Evolutionary conservation across 2,797 vertebrate genomes (phyloP).

Genomic region (Sebastes matsubarae): DNA sequence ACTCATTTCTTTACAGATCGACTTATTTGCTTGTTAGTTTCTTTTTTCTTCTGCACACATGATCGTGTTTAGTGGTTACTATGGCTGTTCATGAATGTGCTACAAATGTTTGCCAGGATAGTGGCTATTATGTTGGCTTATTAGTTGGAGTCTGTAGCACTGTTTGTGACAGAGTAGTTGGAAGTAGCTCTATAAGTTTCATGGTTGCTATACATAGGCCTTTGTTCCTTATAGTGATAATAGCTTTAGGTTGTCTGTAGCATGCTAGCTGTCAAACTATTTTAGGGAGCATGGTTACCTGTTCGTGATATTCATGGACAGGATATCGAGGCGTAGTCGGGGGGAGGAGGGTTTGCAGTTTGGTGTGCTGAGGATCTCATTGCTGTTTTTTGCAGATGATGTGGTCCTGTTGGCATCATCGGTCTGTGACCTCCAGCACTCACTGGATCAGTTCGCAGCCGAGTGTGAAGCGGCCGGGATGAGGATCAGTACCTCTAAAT

Average conservation of each 20-base stretch:
- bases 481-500: no score
- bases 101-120: background rate
- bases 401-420: no score
- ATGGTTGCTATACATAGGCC: background rate
- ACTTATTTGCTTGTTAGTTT: background rate
- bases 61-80: background rate
- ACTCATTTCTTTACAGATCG: constrained; percentile 1
- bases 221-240: background rate
- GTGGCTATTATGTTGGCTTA: background rate
- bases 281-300: background rate
- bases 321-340: no score
- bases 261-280: background rate
- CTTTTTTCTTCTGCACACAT: background rate
- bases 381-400: no score
- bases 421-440: no score
- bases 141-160: background rate
- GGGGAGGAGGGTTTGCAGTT: no score
- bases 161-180: background rate
- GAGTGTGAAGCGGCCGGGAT: no score
- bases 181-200: background rate
- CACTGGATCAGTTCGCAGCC: no score
- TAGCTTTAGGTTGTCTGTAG: background rate
- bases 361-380: no score
- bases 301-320: no score
- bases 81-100: background rate